phyloP scores from a whole-genome alignment of 2,113 vertebrate genomes.

The Falcunculus frontatus region DNA sequence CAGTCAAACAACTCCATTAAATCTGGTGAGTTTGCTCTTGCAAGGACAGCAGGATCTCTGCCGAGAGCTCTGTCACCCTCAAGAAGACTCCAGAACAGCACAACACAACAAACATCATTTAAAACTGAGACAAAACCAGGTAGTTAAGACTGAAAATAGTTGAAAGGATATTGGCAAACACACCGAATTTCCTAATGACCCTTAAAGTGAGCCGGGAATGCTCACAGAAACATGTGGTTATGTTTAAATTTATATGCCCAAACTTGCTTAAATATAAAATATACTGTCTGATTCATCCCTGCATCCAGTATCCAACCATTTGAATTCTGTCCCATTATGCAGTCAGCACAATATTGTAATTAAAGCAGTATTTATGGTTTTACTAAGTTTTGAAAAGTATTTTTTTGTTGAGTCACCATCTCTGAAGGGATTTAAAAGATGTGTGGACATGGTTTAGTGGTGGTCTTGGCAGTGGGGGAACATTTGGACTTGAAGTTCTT shows the following conservation, averaged over 20 bases:
- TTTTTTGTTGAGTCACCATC: neutral
- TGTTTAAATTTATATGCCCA: neutral
- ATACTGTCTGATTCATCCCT: neutral
- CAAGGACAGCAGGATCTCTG: neutral
- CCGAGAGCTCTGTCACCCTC: neutral
- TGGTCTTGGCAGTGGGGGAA: neutral
- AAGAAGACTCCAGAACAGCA: neutral
- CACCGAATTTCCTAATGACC: neutral
- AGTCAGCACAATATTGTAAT: neutral
- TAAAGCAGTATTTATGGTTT: neutral
- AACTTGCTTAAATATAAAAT: neutral
- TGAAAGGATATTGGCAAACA: neutral
- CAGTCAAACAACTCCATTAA: neutral
- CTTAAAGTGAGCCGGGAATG: neutral
- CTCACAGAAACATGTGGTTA: neutral
- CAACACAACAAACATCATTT: neutral
- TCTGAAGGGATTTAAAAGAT: neutral
- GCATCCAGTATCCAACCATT: neutral
- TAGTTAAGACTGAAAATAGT: neutral
- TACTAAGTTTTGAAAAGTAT: neutral
- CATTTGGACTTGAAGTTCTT: neutral
- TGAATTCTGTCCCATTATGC: neutral
- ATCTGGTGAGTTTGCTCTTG: neutral
- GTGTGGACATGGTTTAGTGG: neutral
- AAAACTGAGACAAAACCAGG: neutral